Evolutionary conservation across 2,797 vertebrate genomes (phyloP).

Genomic region (Sarcoramphus papa): DNA sequence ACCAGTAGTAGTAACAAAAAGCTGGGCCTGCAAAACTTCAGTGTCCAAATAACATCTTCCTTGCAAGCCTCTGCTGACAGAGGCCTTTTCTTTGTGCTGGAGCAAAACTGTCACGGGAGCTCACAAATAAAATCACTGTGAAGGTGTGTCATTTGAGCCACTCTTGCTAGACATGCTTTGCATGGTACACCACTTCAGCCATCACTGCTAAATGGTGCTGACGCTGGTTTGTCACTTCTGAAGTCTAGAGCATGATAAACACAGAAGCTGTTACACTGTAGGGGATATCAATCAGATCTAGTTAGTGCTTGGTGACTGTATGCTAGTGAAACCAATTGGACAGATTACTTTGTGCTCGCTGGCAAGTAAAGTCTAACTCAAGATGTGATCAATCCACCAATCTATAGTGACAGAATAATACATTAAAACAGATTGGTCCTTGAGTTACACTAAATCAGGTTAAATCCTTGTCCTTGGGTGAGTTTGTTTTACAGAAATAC

Average conservation of each 20-base stretch:
- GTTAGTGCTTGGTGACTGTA: not conserved
- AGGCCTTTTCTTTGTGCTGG: not conserved
- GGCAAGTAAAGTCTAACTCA: not conserved
- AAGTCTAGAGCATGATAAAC: not conserved
- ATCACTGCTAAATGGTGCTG: not conserved
- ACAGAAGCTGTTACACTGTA: not conserved
- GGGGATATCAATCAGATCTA: not conserved
- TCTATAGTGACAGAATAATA: slow-evolving; percentile 19
- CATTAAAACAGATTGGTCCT: slow-evolving; percentile 21
- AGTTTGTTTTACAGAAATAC: not conserved
- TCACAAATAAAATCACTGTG: fast-evolving
- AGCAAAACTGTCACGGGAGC: not conserved
- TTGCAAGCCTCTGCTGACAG: not conserved
- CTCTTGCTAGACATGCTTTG: not conserved
- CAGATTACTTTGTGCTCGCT: not conserved
- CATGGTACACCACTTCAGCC: not conserved
- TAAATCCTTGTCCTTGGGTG: not conserved
- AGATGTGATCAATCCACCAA: slow-evolving; percentile 29
- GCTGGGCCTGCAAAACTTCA: not conserved
- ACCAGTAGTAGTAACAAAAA: not conserved
- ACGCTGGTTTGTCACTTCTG: not conserved
- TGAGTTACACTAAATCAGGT: not conserved
- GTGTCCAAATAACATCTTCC: not conserved
- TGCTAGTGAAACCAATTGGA: not conserved
- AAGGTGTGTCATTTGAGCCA: not conserved